Percentiles rank a stretch among this genome's conserved stretches.
These are phyloP conservation scores for Oophaga sylvatica DNA, from an alignment of 2,797 vertebrate genomes.

Conservation along the genomic window DNA sequence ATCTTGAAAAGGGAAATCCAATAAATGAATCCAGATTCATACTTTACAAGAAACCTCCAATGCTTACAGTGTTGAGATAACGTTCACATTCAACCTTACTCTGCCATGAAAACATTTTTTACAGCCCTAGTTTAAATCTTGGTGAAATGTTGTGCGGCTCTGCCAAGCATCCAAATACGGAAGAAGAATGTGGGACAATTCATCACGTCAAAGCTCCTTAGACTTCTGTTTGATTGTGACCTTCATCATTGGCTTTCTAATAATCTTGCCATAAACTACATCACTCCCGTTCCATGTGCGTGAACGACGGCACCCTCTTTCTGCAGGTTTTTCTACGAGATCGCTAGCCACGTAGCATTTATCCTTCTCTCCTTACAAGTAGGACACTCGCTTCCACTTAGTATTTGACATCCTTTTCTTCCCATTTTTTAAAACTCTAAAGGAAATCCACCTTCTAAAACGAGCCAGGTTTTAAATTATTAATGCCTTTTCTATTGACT, in stretches of 20 bases:
- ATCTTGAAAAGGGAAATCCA: neutral
- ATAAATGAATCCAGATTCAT: neutral
- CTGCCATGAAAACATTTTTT: slow-evolving; percentile 38
- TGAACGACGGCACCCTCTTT: neutral
- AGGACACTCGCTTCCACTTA: slow-evolving; percentile 22
- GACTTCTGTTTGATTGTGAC: slow-evolving; percentile 17
- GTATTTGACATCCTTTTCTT: slow-evolving; percentile 12
- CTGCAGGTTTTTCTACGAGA: neutral
- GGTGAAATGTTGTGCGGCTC: slow-evolving; percentile 34
- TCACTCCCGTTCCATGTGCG: neutral
- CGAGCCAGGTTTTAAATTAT: slow-evolving; percentile 20
- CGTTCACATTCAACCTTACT: slow-evolving; percentile 26
- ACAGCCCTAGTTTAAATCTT: slow-evolving; percentile 30
- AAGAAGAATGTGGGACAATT: slow-evolving; percentile 18
- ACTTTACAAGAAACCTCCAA: neutral
- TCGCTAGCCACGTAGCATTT: slow-evolving; percentile 1
- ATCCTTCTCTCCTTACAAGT: slow-evolving; percentile 12
- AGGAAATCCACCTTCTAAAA: slow-evolving; percentile 34
- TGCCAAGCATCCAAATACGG: slow-evolving; percentile 23
- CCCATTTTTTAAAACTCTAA: slow-evolving; percentile 7
- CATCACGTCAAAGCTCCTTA: slow-evolving; percentile 19
- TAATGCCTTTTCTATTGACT: slow-evolving; percentile 42
- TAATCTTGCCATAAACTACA: slow-evolving; percentile 32
- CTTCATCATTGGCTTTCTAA: slow-evolving; percentile 37
- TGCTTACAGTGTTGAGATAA: neutral